Evolutionary conservation across 2,113 vertebrate species (phyloP).

Genomic region (Psittacula cyanocephala): DNA sequence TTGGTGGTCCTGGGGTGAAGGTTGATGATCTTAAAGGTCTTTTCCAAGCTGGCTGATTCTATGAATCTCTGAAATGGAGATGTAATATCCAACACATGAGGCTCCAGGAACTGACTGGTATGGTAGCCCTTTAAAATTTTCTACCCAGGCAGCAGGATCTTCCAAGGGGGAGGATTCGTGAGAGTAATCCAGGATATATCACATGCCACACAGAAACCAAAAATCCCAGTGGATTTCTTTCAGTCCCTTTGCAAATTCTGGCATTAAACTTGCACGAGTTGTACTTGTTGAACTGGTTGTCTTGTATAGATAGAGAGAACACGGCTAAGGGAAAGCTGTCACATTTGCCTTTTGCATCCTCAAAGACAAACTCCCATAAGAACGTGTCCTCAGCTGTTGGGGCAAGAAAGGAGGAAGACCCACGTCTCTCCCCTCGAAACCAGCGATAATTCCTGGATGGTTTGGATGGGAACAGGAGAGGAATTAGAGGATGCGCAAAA

Average conservation of each 20-base stretch:
- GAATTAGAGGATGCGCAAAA: background rate
- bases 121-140: background rate
- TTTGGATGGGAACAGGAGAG: background rate
- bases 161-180: background rate
- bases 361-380: background rate
- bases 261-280: background rate
- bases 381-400: background rate
- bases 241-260: background rate
- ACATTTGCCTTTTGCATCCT: background rate
- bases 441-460: background rate
- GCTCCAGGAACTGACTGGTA: background rate
- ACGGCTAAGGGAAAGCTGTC: background rate
- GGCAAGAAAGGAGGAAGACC: background rate
- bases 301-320: background rate
- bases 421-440: accelerated
- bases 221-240: background rate
- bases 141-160: background rate
- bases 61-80: background rate
- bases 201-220: accelerated
- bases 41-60: background rate
- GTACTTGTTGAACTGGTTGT: background rate
- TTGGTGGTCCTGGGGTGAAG: background rate
- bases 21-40: background rate
- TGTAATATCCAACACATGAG: background rate
- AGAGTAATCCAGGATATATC: background rate